phyloP scores from a whole-genome alignment of 2,888 invertebrate genomes.

The Cataglyphis albicans region DNA sequence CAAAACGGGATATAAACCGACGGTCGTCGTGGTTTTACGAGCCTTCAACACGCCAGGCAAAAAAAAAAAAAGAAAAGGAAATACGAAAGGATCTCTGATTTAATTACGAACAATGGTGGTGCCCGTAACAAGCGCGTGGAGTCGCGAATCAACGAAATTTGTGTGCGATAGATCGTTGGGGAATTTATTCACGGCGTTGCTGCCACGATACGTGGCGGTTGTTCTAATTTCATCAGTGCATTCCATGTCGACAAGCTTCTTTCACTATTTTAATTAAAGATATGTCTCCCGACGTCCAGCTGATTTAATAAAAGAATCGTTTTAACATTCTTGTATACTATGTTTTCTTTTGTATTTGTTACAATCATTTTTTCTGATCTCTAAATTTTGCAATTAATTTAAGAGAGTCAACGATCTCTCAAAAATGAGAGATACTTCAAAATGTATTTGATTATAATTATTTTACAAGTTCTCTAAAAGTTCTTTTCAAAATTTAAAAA shows the following conservation, averaged over 20 bases:
- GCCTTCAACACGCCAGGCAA: not conserved
- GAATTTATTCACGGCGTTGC: not conserved
- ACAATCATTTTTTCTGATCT: not conserved
- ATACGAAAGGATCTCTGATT: conserved; percentile 25
- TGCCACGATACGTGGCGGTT: conserved; percentile 16
- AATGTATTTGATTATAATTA: not conserved
- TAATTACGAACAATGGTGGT: conserved; percentile 49
- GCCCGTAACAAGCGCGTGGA: conserved; percentile 25
- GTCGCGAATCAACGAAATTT: not conserved
- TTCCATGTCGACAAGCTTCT: conserved; percentile 7
- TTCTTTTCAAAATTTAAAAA: not conserved
- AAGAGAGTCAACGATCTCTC: not conserved
- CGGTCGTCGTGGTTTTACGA: conserved; percentile 45
- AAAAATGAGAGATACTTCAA: not conserved
- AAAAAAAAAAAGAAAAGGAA: not conserved
- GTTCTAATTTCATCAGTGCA: conserved; percentile 6
- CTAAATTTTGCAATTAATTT: not conserved
- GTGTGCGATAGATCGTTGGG: conserved; percentile 7
- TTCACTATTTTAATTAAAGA: conserved; percentile 11
- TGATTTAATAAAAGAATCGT: not conserved
- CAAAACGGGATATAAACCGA: conserved; percentile 49
- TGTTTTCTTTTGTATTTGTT: not conserved
- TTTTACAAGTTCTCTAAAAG: not conserved
- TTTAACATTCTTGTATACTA: not conserved
- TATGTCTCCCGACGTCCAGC: not conserved